These are phyloP conservation scores for Penaeus chinensis DNA, from an alignment of 1,140 invertebrate genomes.

Conservation along the genomic window DNA sequence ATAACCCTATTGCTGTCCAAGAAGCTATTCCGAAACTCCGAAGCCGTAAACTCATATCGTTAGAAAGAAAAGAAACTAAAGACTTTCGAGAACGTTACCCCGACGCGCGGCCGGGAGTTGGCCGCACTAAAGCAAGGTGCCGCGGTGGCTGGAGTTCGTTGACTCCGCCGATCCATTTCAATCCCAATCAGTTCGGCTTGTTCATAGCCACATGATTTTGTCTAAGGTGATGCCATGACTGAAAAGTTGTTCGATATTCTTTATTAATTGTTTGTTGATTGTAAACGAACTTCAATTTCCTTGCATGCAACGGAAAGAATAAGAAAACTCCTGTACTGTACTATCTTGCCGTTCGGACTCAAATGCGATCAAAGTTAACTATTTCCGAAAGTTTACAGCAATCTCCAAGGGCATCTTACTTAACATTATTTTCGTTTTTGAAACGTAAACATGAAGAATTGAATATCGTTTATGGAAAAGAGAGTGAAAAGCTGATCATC, in stretches of 20 bases:
- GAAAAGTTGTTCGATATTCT: conserved; percentile 36
- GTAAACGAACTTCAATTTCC: background rate
- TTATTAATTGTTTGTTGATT: background rate
- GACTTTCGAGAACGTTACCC: too few relatives aligned
- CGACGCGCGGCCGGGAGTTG: conserved; percentile 21
- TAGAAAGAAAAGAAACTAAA: too few relatives aligned
- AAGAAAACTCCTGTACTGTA: conserved; percentile 7
- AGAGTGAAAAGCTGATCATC: background rate
- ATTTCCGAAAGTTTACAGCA: conserved; percentile 4
- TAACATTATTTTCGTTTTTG: background rate
- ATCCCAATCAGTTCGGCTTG: conserved; percentile 20
- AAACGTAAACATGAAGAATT: background rate
- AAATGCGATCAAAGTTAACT: conserved; percentile 12
- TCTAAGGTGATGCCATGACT: conserved; percentile 35
- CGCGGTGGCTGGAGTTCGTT: conserved; percentile 24
- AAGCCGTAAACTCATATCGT: too few relatives aligned
- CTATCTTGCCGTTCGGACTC: background rate
- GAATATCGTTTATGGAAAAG: background rate
- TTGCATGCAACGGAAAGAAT: background rate
- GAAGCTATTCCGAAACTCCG: too few relatives aligned
- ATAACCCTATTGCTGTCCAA: too few relatives aligned
- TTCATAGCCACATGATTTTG: conserved; percentile 24
- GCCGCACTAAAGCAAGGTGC: conserved; percentile 28
- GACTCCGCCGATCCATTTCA: conserved; percentile 28
- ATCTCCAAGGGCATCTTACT: background rate